A percentile compares a stretch with the other conserved stretches of the same genome.
phyloP scores from a whole-genome alignment of 2,888 invertebrate species.

The Encarsia formosa region DNA sequence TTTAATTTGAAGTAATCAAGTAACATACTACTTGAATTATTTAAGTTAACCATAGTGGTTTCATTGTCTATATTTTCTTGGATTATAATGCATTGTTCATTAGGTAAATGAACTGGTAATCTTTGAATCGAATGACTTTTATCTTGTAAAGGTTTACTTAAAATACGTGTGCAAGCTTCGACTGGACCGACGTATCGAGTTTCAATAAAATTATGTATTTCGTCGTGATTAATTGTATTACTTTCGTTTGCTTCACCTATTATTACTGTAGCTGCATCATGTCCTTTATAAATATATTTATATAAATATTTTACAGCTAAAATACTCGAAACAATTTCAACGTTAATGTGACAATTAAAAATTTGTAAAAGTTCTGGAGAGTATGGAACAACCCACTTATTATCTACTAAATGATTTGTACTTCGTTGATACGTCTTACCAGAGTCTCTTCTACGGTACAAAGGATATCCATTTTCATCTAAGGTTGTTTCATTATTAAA shows the following conservation, averaged over 20 bases:
- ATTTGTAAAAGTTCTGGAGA: conserved; percentile 23
- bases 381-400: conserved; percentile 41
- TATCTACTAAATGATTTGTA: conserved; percentile 34
- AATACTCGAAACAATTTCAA: conserved; percentile 34
- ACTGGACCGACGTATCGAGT: conserved; percentile 30
- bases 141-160: conserved; percentile 28
- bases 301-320: conserved; percentile 37
- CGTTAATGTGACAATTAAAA: conserved; percentile 39
- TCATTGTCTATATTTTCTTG: not conserved
- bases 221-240: conserved; percentile 23
- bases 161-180: conserved; percentile 30
- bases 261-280: conserved; percentile 30
- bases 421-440: conserved; percentile 26
- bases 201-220: conserved; percentile 28
- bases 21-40: conserved; percentile 16
- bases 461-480: conserved; percentile 11
- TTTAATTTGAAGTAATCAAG: conserved; percentile 24
- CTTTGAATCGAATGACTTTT: conserved; percentile 27
- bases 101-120: conserved; percentile 27
- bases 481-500: conserved; percentile 5
- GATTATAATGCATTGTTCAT: conserved; percentile 22
- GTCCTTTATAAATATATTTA: conserved; percentile 37
- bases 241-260: conserved; percentile 8
- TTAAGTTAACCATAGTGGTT: not conserved
- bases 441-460: conserved; percentile 14